These are phyloP conservation scores for Hydropsyche betteni DNA, from an alignment of 2,888 invertebrate genomes.

Conservation along the genomic window DNA sequence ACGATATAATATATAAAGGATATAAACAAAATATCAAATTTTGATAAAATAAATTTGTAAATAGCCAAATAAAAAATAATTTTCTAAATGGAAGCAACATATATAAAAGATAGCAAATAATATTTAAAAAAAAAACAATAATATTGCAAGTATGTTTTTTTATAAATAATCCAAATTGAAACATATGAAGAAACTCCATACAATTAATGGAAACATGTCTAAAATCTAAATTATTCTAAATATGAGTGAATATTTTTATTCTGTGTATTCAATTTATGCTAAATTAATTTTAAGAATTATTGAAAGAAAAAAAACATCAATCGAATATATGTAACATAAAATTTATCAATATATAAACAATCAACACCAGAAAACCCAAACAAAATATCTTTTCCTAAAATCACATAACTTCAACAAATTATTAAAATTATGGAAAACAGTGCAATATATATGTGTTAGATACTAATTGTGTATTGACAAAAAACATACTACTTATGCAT, in stretches of 20 bases:
- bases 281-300: neutral
- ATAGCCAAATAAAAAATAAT: too few relatives aligned
- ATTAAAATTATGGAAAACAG: slow-evolving; percentile 46
- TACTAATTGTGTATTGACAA: too few relatives aligned
- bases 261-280: neutral
- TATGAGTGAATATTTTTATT: neutral
- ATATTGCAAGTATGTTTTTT: too few relatives aligned
- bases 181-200: too few relatives aligned
- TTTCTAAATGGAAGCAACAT: too few relatives aligned
- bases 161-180: too few relatives aligned
- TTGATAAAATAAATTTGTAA: too few relatives aligned
- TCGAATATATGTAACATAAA: neutral
- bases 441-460: neutral
- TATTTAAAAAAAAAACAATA: too few relatives aligned
- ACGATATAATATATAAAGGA: neutral
- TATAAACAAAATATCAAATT: too few relatives aligned
- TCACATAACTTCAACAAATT: slow-evolving; percentile 48
- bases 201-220: too few relatives aligned
- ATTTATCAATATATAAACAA: slow-evolving; percentile 43
- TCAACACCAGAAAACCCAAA: slow-evolving; percentile 50
- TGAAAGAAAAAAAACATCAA: slow-evolving; percentile 10
- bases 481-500: too few relatives aligned
- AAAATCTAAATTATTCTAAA: neutral
- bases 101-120: too few relatives aligned
- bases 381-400: slow-evolving; percentile 45